Base-by-base conservation (phyloP, 2,888 invertebrate genomes). In the Dryadula phaetusa region DNA sequence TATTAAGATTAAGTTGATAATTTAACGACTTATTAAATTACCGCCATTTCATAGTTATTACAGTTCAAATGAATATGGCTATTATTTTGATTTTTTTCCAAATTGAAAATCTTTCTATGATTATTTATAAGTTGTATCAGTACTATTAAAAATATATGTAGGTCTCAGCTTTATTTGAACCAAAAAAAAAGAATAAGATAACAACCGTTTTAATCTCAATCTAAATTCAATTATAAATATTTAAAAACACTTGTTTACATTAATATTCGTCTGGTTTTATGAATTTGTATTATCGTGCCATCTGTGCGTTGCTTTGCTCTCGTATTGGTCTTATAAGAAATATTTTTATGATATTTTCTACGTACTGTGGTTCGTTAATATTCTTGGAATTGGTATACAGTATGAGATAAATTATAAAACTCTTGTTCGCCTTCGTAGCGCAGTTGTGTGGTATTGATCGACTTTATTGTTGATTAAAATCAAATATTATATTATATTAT, bases 301-400 rank as follows among this genome's bases (percentile, higher is more conserved):
- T 56, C 54, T 56, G 37, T 54, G 37, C 0, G 56, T 5, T 40
- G 8, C 2, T 37, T 37, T 0, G 4, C 22, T 14, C 22, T 8
- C 10, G n/a, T 22, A 56, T 25, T 40, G 8, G 22, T 18, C 7
- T 54, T 37, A 25, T 56, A 56, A 40, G n/a, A 56, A 56, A 56
- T 22, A 56, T 40, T 40, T 56, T 56, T 56, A 56, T 16, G n/a
- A 40, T 14, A n/a, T 20, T 32, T 56, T 40, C 56, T 25, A 56
- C 20, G 56, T 56, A 56, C 22, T 40, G 40, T 34, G 22, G 5
- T 7, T 56, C 22, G n/a, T 40, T 56, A 22, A 10, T 22, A 34
- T 56, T 25, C 40, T 40, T 40, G 2, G 40, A 56, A 40, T 25
- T 37, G 22, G 1, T 40, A 22, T 22, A n/a, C 10, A 14, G n/a